Base-by-base conservation (phyloP, 2,113 vertebrate species). In the Mola mola region DNA sequence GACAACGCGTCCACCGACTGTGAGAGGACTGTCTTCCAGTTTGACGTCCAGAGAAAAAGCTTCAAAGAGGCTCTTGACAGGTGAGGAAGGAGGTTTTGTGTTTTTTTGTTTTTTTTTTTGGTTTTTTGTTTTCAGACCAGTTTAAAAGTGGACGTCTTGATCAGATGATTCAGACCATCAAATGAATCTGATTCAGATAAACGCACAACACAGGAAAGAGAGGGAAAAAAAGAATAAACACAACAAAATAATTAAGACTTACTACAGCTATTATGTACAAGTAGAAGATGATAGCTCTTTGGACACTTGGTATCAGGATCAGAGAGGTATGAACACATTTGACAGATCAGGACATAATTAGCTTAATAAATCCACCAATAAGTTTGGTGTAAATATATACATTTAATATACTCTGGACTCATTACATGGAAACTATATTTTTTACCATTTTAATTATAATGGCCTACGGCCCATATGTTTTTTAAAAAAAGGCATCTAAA, bases 1-100 rank as follows among this genome's bases (percentile, higher is more conserved):
- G 95, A 96, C 90, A 98, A 99, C 2, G 97, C 97, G 40, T 98
- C 96, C 0, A 99, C 97, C 0, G 96, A 99, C 88, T 97, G 95
- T 15, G 96, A 99, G 87, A 92, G 94, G 49, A 98, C 97, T 2
- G 86, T 98, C 75, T 99, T 98, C 88, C 96, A 98, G 89, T 99
- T 99, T 82, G 96, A 98, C 83, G 92, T 99, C 70, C 96, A 97
- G 89, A 94, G 94, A 84, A 98, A 96, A 70, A 94, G 93, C 84
- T 97, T 98, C 91, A 95, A 92, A 89, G 95, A 98, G 70, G 96
- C 96, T 2, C 92, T 99, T 65, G 96, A 99, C 84, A 96, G 95
- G 97, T 98, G 72, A 69, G 79, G 21, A 42, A 36, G 47, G 70
- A 38, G n/a, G n/a, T n/a, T n/a, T n/a, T n/a, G n/a, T n/a, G n/a